Conservation (phyloP, 2,113 vertebrate species). For the Rostratula benghalensis region DNA sequence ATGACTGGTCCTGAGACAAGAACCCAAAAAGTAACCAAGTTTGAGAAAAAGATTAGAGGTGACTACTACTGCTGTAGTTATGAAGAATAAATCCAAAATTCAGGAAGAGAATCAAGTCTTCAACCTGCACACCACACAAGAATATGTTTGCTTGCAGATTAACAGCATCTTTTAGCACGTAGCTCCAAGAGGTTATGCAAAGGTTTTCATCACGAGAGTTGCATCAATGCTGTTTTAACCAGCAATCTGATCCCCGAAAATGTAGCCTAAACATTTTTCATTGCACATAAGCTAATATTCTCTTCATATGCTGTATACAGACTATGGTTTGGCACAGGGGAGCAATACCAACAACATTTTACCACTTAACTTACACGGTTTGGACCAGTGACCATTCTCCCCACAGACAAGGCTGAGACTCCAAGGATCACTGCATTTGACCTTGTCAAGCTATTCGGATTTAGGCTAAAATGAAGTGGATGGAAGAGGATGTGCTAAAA, state of each 20-base stretch:
- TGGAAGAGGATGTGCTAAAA: slow-evolving; percentile 1
- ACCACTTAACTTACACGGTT: background rate
- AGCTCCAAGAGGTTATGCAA: background rate
- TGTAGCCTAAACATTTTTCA: background rate
- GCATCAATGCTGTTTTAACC: background rate
- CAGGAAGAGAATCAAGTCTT: background rate
- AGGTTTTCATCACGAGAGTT: background rate
- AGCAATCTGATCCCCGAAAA: background rate
- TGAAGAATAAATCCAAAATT: background rate
- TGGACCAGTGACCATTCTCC: background rate
- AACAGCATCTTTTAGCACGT: background rate
- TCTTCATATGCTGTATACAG: rapidly evolving
- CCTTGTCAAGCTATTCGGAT: background rate
- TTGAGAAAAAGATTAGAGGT: background rate
- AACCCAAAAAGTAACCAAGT: background rate
- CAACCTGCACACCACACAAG: background rate
- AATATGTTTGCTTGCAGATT: background rate
- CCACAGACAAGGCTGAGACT: background rate
- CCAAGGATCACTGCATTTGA: background rate
- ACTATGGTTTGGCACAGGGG: background rate
- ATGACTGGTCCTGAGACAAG: background rate
- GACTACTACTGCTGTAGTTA: background rate
- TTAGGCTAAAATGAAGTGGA: background rate
- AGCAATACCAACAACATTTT: background rate
- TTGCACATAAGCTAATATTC: background rate